Evolutionary conservation across 2,888 invertebrate species (phyloP).

Genomic region (Eristalis arbustorum): DNA sequence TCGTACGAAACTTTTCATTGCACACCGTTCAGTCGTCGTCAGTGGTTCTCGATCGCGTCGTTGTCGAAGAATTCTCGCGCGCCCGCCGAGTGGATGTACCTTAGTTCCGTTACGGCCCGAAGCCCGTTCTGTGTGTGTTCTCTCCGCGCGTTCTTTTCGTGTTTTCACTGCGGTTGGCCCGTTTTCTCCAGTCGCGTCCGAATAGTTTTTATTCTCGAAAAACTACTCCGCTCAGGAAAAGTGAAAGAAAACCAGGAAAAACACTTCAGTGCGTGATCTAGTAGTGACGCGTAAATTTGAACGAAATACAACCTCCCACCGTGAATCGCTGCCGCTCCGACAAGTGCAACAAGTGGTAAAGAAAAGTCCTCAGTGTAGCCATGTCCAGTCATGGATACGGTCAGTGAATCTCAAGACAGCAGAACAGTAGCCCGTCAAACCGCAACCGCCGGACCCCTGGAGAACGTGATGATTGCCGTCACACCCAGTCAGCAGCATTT

Average conservation of each 20-base stretch:
- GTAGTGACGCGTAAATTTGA: conserved; percentile 33
- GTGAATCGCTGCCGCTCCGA: not conserved
- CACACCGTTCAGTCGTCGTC: conserved; percentile 40
- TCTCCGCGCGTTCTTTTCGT: conserved; percentile 27
- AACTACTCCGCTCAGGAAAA: conserved; percentile 38
- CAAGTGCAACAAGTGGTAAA: not conserved
- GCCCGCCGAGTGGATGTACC: not conserved
- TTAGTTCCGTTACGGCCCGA: conserved; percentile 49
- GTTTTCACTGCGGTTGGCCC: conserved; percentile 32
- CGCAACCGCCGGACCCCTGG: conserved; percentile 23
- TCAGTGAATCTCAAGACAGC: conserved; percentile 14
- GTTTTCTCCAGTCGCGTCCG: conserved; percentile 44
- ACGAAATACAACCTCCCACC: not conserved
- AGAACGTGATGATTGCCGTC: conserved; percentile 58
- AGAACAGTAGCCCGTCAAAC: conserved; percentile 30
- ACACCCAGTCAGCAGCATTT: conserved; percentile 28
- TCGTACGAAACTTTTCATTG: conserved; percentile 36
- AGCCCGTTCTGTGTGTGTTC: conserved; percentile 36
- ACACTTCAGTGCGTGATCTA: conserved; percentile 27
- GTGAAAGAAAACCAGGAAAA: conserved; percentile 4
- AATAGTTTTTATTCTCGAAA: conserved; percentile 20
- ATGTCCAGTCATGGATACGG: conserved; percentile 47
- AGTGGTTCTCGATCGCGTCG: conserved; percentile 17
- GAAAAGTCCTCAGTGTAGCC: conserved; percentile 18
- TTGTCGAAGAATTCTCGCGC: conserved; percentile 16